Conservation (phyloP, 2,888 invertebrate genomes). For the Drosophila lutescens region DNA sequence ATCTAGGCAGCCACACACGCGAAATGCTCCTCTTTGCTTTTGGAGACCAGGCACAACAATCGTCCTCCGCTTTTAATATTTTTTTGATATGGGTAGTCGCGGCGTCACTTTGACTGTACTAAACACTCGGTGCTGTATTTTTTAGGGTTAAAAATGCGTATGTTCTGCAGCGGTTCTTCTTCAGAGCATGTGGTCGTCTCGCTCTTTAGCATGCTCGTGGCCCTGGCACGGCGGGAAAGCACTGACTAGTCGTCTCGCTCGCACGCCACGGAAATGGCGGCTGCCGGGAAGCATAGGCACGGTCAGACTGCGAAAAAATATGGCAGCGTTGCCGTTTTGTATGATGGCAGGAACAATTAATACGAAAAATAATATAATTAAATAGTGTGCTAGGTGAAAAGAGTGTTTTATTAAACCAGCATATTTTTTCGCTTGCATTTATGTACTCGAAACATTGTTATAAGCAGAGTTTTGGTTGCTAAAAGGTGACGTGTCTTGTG, state of each 20-base stretch:
- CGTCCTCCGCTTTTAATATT: constrained; percentile 17
- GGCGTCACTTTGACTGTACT: constrained; percentile 77
- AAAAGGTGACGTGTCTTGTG: background rate
- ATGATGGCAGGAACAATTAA: background rate
- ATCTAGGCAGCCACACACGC: constrained; percentile 8
- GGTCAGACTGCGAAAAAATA: constrained; percentile 33
- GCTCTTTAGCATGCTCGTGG: constrained; percentile 33
- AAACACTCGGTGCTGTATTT: constrained; percentile 75
- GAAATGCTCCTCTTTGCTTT: background rate
- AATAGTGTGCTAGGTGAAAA: no score
- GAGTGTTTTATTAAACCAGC: background rate
- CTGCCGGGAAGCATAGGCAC: constrained; percentile 31
- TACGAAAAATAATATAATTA: background rate
- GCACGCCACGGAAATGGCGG: constrained; percentile 69
- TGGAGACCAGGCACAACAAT: constrained; percentile 37
- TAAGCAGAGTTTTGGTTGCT: background rate
- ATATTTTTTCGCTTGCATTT: background rate
- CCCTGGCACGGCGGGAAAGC: constrained; percentile 20
- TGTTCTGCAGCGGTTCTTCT: constrained; percentile 28
- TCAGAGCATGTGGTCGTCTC: constrained; percentile 27
- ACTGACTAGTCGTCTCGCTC: constrained; percentile 33
- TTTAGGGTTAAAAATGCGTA: constrained; percentile 74
- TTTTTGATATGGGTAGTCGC: constrained; percentile 54
- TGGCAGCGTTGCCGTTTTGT: constrained; percentile 15
- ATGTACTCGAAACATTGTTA: rapidly evolving